Conservation (phyloP, 2,888 invertebrate genomes). For the Drosophila peninsularis region DNA sequence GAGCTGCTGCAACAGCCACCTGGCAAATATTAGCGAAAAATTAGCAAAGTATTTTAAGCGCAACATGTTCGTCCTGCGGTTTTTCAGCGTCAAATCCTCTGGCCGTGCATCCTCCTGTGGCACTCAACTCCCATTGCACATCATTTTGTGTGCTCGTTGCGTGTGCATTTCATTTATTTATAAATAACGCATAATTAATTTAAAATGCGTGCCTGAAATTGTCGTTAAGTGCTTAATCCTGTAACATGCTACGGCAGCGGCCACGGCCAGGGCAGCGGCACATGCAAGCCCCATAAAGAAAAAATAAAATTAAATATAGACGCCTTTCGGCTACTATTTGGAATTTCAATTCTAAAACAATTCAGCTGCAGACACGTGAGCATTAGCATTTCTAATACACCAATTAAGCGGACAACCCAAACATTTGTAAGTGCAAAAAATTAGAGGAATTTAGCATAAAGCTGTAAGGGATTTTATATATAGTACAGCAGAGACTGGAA, state of each 20-base stretch:
- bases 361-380: not conserved
- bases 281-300: slow-evolving; percentile 25
- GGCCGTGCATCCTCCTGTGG: slow-evolving; percentile 35
- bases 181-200: slow-evolving; percentile 77
- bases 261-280: not conserved
- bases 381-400: slow-evolving; percentile 13
- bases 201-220: slow-evolving; percentile 78
- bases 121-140: slow-evolving; percentile 17
- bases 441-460: too few relatives aligned
- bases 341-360: slow-evolving; percentile 6
- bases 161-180: slow-evolving; percentile 76
- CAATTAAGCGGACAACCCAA: not conserved
- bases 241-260: slow-evolving; percentile 55
- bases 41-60: slow-evolving; percentile 79
- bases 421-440: not conserved
- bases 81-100: slow-evolving; percentile 68
- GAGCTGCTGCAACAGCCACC: slow-evolving; percentile 46
- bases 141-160: slow-evolving; percentile 52
- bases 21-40: slow-evolving; percentile 80
- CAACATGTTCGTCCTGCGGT: slow-evolving; percentile 77
- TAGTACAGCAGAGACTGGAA: too few relatives aligned
- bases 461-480: not conserved
- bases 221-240: slow-evolving; percentile 77
- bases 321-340: slow-evolving; percentile 1
- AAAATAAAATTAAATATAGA: not conserved